phyloP scores from a whole-genome alignment of 2,888 invertebrate genomes.

The Scaptomyza reducta region DNA sequence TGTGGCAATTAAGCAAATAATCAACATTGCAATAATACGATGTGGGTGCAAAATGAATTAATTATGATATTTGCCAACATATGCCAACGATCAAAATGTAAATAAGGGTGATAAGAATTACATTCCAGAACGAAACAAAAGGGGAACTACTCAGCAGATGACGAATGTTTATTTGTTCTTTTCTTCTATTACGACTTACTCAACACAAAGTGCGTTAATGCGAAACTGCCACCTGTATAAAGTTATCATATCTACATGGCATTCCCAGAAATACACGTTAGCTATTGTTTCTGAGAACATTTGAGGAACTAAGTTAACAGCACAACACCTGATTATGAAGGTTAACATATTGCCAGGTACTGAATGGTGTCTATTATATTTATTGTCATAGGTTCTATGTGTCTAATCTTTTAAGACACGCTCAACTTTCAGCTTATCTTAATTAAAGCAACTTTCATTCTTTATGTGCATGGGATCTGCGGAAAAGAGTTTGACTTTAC shows the following conservation, averaged over 20 bases:
- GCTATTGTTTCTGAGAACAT: background rate
- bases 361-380: background rate
- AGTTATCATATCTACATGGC: background rate
- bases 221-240: background rate
- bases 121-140: background rate
- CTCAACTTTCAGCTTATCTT: background rate
- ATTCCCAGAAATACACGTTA: background rate
- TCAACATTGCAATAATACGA: background rate
- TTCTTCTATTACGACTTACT: background rate
- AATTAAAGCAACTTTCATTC: background rate
- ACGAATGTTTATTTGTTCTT: background rate
- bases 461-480: background rate
- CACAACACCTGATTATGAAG: background rate
- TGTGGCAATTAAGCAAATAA: constrained; percentile 23
- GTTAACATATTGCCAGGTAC: background rate
- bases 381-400: background rate
- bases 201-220: background rate
- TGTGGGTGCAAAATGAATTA: constrained; percentile 12
- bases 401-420: background rate
- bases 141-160: background rate
- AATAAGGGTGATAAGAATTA: constrained; percentile 40
- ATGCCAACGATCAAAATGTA: constrained; percentile 1
- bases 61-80: constrained; percentile 17
- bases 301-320: background rate
- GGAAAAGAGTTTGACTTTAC: background rate